These are phyloP conservation scores for Paralichthys olivaceus DNA, from an alignment of 2,113 vertebrate genomes.

Conservation along the genomic window DNA sequence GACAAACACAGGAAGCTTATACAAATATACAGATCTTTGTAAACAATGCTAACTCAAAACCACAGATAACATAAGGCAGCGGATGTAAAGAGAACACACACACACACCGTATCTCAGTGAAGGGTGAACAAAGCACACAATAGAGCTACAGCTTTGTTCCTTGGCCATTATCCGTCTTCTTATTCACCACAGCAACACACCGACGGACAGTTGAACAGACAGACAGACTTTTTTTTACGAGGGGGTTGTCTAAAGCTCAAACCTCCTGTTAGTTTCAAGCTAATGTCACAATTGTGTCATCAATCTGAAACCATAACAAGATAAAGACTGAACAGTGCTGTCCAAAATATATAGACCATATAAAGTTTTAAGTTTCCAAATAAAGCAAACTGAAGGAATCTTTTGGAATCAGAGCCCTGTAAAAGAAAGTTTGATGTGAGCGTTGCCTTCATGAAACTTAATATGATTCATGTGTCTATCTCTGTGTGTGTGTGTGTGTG, in stretches of 20 bases:
- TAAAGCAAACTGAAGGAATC: no score
- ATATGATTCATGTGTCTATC: slow-evolving; percentile 27
- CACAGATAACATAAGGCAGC: slow-evolving; percentile 23
- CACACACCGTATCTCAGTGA: slow-evolving; percentile 40
- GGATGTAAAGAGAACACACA: slow-evolving; percentile 21
- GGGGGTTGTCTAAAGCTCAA: slow-evolving; percentile 1
- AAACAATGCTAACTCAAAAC: slow-evolving; percentile 30
- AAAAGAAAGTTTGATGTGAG: slow-evolving; percentile 26
- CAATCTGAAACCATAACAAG: slow-evolving; percentile 32
- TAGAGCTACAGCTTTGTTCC: slow-evolving; percentile 35
- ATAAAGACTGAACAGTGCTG: not conserved
- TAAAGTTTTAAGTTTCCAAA: no score
- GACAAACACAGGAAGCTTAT: slow-evolving; percentile 15
- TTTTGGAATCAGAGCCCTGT: slow-evolving; percentile 13
- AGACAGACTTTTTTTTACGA: not conserved
- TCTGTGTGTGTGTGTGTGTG: slow-evolving; percentile 2
- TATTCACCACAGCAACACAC: slow-evolving; percentile 28
- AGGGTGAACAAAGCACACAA: slow-evolving; percentile 40
- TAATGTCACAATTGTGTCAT: slow-evolving; percentile 34
- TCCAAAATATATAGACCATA: no score
- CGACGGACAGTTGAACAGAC: slow-evolving; percentile 26
- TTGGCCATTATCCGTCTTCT: slow-evolving; percentile 49
- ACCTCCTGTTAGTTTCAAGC: slow-evolving; percentile 27
- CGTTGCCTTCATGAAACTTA: slow-evolving; percentile 34
- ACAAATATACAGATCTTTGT: slow-evolving; percentile 16